phyloP scores from a whole-genome alignment of 53 echinoderm and acorn worm species.

The Pentamera pediparva region DNA sequence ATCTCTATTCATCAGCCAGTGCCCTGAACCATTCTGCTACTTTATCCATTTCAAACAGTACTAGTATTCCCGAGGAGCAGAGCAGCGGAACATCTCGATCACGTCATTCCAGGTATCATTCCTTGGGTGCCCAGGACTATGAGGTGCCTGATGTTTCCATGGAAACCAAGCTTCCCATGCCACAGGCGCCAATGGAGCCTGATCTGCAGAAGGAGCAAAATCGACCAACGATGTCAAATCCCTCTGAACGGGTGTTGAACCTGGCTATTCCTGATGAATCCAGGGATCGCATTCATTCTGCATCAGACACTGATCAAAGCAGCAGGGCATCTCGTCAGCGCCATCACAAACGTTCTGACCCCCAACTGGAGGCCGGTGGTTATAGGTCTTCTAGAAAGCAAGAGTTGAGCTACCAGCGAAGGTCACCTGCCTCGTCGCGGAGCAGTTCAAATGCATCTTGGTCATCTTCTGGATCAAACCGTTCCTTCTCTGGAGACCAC shows the following conservation, averaged over 20 bases:
- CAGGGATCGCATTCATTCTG: constrained; percentile 45
- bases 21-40: background rate
- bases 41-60: background rate
- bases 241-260: no score
- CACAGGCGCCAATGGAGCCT: background rate
- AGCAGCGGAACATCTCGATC: background rate
- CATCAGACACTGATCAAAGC: constrained; percentile 41
- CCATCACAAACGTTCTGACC: constrained; percentile 3
- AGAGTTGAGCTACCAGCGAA: background rate
- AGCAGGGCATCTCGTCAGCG: background rate
- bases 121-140: constrained; percentile 4
- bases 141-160: constrained; percentile 27
- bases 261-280: no score
- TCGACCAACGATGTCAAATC: no score
- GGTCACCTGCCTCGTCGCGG: background rate
- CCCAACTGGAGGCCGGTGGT: background rate
- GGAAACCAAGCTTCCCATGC: constrained; percentile 7
- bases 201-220: no score
- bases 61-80: background rate
- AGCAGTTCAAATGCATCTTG: background rate
- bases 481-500: constrained; percentile 1
- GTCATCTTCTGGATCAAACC: background rate
- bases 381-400: background rate
- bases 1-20: background rate
- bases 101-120: background rate